Evolutionary conservation across 2,888 invertebrate species (phyloP).

Genomic region (Meghimatium bilineatum): DNA sequence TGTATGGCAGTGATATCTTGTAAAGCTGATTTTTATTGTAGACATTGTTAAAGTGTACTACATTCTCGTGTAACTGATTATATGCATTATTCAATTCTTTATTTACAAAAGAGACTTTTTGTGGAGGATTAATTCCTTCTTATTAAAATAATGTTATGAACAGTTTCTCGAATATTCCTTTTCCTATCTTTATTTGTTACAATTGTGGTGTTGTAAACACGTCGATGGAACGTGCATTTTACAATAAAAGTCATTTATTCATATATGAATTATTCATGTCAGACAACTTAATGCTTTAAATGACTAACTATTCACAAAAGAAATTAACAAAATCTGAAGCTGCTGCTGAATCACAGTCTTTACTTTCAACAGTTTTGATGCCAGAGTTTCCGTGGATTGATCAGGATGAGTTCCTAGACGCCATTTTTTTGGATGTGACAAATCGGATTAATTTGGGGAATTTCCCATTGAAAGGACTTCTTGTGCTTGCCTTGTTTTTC

Average conservation of each 20-base stretch:
- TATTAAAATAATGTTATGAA: no score
- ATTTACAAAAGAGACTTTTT: no score
- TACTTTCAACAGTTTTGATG: not conserved
- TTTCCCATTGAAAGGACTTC: slow-evolving; percentile 93
- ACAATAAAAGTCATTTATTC: not conserved
- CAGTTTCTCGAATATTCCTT: no score
- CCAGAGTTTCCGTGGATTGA: slow-evolving; percentile 7
- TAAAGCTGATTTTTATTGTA: no score
- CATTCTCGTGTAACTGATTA: no score
- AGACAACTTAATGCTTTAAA: not conserved
- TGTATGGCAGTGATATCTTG: no score
- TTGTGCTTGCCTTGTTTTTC: slow-evolving; percentile 93
- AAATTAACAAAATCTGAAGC: not conserved
- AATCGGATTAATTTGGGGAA: slow-evolving; percentile 94
- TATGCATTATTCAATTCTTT: no score
- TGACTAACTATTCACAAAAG: not conserved
- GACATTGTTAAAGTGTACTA: no score
- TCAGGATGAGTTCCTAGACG: slow-evolving; percentile 98
- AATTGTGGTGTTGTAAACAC: no score
- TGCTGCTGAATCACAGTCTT: not conserved
- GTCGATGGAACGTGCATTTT: no score
- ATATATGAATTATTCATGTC: not conserved
- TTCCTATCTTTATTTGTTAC: no score
- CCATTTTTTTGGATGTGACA: slow-evolving; percentile 98
- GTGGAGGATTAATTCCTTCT: no score